Evolutionary conservation across 2,113 vertebrate genomes (phyloP), one percentile per base, ranked within the genome.

Genomic region (Seriola quinqueradiata): DNA sequence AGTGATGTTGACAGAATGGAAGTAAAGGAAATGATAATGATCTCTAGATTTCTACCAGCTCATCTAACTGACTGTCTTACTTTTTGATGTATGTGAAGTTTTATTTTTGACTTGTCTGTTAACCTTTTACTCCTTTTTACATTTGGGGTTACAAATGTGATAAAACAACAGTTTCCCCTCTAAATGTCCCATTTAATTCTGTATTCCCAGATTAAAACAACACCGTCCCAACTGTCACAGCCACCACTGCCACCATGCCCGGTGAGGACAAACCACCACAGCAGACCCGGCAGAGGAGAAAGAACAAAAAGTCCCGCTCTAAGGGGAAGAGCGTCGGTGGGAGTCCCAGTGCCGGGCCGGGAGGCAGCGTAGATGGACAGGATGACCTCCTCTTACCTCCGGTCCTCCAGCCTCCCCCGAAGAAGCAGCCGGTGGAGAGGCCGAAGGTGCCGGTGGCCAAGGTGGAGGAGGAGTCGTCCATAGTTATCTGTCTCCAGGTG

Each of bases 401-500:
- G 0, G 83, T 79, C 25, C 75, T 84, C 28, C 79, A 72, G 8
- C 90, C 83, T 10, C 61, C 83, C 32, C 74, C 79, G 8, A 92
- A 84, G 67, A 96, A 95, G 80, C 87, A 84, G 11, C 87, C 52
- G 21, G 90, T 94, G 78, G 92, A 95, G 79, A 95, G 80, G 83
- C 90, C 79, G 17, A 96, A 94, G 63, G 85, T 46, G 0, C 75
- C 93, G 0, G 90, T 94, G 25, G 93, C 87, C 79, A 96, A 96
- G 86, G 71, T 89, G 1, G 89, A 82, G 61, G 95, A 96, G 58
- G 98, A 99, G 87, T 97, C 96, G 0, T 90, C 96, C 8, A 0
- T 90, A 6, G 81, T 94, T 14, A 96, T 99, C 54, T 96, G 95
- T 77, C 93, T 97, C 0, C 97, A 99, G 93, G 97, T 98, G 86